phyloP scores from a whole-genome alignment of 2,113 vertebrate species.

The Passer domesticus region DNA sequence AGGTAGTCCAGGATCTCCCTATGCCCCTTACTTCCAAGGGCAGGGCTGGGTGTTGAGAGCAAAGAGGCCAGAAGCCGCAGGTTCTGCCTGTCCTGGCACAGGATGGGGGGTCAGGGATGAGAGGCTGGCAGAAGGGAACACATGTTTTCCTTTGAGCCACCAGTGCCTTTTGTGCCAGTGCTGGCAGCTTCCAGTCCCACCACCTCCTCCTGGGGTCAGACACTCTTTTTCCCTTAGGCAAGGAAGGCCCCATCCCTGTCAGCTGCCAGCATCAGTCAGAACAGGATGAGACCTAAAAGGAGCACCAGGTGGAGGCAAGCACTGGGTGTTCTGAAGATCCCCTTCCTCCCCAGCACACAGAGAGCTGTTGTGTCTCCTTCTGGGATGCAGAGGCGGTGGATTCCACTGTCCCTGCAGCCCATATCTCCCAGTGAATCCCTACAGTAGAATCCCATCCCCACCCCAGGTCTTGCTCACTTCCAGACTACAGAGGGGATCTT shows the following conservation, averaged over 20 bases:
- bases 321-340: accelerated
- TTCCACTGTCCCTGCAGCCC: background rate
- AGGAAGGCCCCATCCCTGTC: background rate
- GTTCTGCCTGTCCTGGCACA: background rate
- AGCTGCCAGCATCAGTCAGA: background rate
- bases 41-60: background rate
- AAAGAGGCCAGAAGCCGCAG: background rate
- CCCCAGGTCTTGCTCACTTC: background rate
- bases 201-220: background rate
- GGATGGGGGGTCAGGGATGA: accelerated
- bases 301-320: background rate
- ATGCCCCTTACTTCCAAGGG: accelerated
- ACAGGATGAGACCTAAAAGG: background rate
- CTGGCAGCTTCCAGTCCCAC: background rate
- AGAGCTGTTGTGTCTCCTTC: background rate
- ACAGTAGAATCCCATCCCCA: accelerated
- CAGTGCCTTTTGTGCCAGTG: background rate
- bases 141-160: background rate
- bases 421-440: background rate
- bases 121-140: background rate
- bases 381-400: background rate
- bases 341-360: background rate
- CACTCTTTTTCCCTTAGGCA: background rate
- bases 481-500: background rate
- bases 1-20: background rate